phyloP scores from a whole-genome alignment of 2,113 vertebrate species.

The Meles meles region DNA sequence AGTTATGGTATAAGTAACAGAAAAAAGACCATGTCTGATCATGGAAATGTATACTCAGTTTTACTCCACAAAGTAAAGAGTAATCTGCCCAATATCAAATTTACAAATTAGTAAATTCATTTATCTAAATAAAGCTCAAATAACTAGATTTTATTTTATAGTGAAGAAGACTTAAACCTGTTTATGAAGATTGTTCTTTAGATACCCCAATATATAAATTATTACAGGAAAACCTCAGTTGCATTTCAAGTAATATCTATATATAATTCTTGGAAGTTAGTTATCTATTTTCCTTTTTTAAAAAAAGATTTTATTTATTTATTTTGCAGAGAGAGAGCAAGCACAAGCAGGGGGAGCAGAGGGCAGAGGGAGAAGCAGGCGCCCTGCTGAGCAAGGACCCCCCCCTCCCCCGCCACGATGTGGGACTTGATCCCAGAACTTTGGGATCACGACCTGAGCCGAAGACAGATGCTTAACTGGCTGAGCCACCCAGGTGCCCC shows the following conservation, averaged over 20 bases:
- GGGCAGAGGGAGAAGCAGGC: not conserved
- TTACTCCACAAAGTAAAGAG: not conserved
- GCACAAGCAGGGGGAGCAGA: not conserved
- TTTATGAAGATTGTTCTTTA: not conserved
- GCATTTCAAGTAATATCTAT: not conserved
- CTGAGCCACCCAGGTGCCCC: not conserved
- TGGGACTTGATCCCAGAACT: not conserved
- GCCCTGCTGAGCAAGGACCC: too few relatives aligned
- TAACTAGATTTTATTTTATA: not conserved
- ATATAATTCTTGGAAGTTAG: not conserved
- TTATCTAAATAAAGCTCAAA: slow-evolving; percentile 10
- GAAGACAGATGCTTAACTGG: not conserved
- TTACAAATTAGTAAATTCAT: slow-evolving; percentile 23
- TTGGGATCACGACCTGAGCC: not conserved
- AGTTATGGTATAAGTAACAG: not conserved
- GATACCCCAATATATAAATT: not conserved
- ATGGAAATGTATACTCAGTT: not conserved
- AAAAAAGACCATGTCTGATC: not conserved
- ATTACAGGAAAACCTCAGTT: not conserved
- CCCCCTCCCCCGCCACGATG: too few relatives aligned
- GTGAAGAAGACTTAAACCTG: not conserved
- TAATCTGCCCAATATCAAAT: not conserved
- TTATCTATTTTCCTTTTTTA: not conserved
- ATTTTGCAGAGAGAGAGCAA: not conserved
- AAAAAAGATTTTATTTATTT: not conserved